Percentiles rank a stretch among this genome's conserved stretches.
Evolutionary conservation across 2,888 invertebrate species (phyloP).

Genomic region (Clivina fossor): DNA sequence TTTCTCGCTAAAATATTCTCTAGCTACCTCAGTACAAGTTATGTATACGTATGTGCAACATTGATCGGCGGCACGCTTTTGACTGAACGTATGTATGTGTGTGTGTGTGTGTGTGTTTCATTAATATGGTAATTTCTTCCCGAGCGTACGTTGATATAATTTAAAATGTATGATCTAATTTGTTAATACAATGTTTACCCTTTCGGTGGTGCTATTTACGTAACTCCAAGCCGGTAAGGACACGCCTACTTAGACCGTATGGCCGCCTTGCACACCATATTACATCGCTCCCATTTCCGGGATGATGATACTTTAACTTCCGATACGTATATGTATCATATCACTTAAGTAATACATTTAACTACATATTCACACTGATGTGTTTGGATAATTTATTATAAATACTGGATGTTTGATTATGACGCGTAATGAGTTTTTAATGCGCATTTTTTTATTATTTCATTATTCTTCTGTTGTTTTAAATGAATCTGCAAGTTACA

Average conservation of each 20-base stretch:
- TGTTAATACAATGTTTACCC: slow-evolving; percentile 33
- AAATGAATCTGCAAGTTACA: too few relatives aligned
- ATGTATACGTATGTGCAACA: slow-evolving; percentile 12
- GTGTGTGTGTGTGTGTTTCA: slow-evolving; percentile 27
- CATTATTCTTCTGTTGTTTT: slow-evolving; percentile 4
- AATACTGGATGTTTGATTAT: slow-evolving; percentile 9
- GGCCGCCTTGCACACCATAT: neutral
- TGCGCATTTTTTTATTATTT: slow-evolving; percentile 13
- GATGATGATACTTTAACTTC: neutral
- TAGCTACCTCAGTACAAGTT: too few relatives aligned
- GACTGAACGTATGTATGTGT: neutral
- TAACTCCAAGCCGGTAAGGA: slow-evolving; percentile 12
- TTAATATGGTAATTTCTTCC: slow-evolving; percentile 32
- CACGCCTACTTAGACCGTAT: neutral
- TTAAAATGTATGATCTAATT: slow-evolving; percentile 32
- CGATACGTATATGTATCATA: neutral
- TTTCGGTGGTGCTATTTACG: slow-evolving; percentile 25
- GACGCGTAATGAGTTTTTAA: slow-evolving; percentile 11
- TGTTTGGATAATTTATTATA: neutral
- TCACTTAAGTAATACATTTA: neutral
- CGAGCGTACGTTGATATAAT: slow-evolving; percentile 26
- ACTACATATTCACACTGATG: neutral
- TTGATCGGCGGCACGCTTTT: slow-evolving; percentile 21
- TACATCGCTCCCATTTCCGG: neutral
- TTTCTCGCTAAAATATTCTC: too few relatives aligned